These are phyloP conservation scores for silkworm (Bombyx mori) DNA, from an alignment of 1,140 invertebrate species.

Conservation along the genomic window ASM3026992v2 NC_085130.1:5595001-5595500, in stretches of 20 bases:
- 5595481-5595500: slow-evolving; percentile 61
- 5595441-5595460: slow-evolving; percentile 61
- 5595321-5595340: slow-evolving; percentile 33
- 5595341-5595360: slow-evolving; percentile 58
- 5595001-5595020: too few species aligned
- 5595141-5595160: background rate
- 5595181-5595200: slow-evolving; percentile 22
- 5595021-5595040: slow-evolving; percentile 18
- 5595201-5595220: slow-evolving; percentile 53
- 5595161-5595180: background rate
- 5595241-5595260: slow-evolving; percentile 9
- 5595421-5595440: slow-evolving; percentile 55
- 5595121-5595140: background rate
- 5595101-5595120: background rate
- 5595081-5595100: slow-evolving; percentile 32
- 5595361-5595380: slow-evolving; percentile 38
- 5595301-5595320: slow-evolving; percentile 41
- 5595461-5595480: slow-evolving; percentile 58
- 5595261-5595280: slow-evolving; percentile 27
- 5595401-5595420: slow-evolving; percentile 56
- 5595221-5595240: slow-evolving; percentile 46
- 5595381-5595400: slow-evolving; percentile 15
- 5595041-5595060: slow-evolving; percentile 58
- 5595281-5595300: slow-evolving; percentile 26
- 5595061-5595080: slow-evolving; percentile 56